Evolutionary conservation across 2,888 invertebrate species (phyloP), one percentile per base, ranked within the genome.

Genomic region (Brachyptera risi): DNA sequence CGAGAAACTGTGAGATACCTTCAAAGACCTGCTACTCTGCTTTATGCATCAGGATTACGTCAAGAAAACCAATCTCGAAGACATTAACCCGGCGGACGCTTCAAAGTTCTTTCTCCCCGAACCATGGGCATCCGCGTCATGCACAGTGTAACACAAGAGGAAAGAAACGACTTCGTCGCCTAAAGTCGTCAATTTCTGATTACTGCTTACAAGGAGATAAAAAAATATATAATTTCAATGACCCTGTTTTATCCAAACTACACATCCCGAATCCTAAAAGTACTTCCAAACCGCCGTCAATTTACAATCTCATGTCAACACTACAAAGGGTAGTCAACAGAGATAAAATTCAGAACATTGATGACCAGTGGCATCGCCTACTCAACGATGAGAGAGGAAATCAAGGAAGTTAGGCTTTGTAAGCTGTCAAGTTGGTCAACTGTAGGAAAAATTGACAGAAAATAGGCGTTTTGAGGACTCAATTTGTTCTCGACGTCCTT

Each of bases 41-140:
- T 63, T 63, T 26, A 64, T 65, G 56, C 37, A 57, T 4, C 59
- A 44, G 17, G 56, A 61, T 4, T 54, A 57, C 37, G 42, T 65
- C 7, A 42, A 49, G 23, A 42, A 19, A 21, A 59, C 61, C 11
- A 19, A 59, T 5, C 42, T 66, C 49, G 40, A 38, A 24, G 49
- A 44, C n/a, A 60, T 65, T 15, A 44, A 66, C 47, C 64, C 63
- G 40, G 42, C 23, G 17, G 61, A 67, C 56, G 24, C 40, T 1
- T 37, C 47, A 4, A 17, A 59, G 24, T 65, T 59, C 26, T n/a
- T 61, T 40, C 63, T 63, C 13, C 44, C 58, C 7, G 58, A 60
- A 9, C 57, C 56, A 56, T 62, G 19, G 63, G 62, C 23, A 62
- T 51, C 37, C 35, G 57, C 4, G 40, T 58, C 9, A 21, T 58